phyloP scores from a whole-genome alignment of 2,113 vertebrate genomes.

The Pituophis catenifer region DNA sequence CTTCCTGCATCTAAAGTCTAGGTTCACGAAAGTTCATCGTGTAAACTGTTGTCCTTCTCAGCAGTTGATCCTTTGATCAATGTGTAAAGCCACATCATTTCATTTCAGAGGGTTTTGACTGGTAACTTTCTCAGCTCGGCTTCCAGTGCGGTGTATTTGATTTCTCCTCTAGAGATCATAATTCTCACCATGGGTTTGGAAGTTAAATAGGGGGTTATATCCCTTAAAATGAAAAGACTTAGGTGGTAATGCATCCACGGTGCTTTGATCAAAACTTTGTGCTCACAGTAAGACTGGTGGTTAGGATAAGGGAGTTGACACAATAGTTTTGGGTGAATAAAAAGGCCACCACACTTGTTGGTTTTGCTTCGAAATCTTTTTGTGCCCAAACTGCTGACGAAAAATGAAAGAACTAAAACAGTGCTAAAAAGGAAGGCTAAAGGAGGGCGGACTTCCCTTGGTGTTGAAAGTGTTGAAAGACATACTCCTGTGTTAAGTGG shows the following conservation, averaged over 20 bases:
- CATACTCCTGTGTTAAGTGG: neutral
- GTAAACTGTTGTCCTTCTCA: slow-evolving; percentile 22
- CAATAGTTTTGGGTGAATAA: slow-evolving; percentile 21
- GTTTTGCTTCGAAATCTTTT: neutral
- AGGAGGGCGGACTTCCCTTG: neutral
- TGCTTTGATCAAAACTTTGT: slow-evolving; percentile 47
- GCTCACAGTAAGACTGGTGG: slow-evolving; percentile 12
- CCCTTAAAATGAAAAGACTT: slow-evolving; percentile 11
- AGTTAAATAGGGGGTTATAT: slow-evolving; percentile 1
- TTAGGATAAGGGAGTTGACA: slow-evolving; percentile 18
- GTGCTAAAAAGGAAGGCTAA: neutral
- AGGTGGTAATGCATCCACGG: neutral
- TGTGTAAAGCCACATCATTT: slow-evolving; percentile 2
- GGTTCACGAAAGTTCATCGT: slow-evolving; percentile 12
- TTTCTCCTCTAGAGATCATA: slow-evolving; percentile 26
- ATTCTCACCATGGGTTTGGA: slow-evolving; percentile 15
- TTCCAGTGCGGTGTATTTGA: slow-evolving; percentile 22
- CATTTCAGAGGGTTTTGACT: slow-evolving; percentile 20
- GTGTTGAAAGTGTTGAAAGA: neutral
- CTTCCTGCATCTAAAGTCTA: neutral
- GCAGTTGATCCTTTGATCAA: slow-evolving; percentile 15
- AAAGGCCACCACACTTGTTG: neutral
- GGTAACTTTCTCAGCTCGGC: slow-evolving; percentile 37
- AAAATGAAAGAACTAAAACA: neutral
- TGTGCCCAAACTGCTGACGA: neutral